Evolutionary conservation across 2,888 invertebrate species (phyloP).

Genomic region (Cheilosia pagana): DNA sequence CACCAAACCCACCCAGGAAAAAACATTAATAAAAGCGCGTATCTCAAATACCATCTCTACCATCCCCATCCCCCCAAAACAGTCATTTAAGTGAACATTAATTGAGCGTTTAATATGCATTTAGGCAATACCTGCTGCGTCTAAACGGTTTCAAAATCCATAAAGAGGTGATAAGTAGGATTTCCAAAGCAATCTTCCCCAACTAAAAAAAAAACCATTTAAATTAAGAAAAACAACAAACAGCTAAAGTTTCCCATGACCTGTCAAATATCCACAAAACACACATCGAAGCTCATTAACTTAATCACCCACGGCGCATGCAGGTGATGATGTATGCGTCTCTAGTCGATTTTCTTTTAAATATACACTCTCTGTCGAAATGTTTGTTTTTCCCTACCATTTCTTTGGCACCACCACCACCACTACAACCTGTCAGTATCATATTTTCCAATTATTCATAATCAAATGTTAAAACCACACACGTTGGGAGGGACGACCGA

Average conservation of each 20-base stretch:
- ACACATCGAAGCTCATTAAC: slow-evolving; percentile 54
- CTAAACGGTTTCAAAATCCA: slow-evolving; percentile 17
- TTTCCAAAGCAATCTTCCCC: slow-evolving; percentile 24
- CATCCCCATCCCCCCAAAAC: not conserved
- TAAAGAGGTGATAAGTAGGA: slow-evolving; percentile 52
- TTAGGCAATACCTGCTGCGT: slow-evolving; percentile 9
- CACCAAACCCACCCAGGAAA: too few relatives aligned
- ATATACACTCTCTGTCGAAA: slow-evolving; percentile 7
- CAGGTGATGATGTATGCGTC: slow-evolving; percentile 65
- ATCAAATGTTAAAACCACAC: slow-evolving; percentile 61
- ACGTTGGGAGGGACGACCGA: slow-evolving; percentile 54
- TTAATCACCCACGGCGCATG: slow-evolving; percentile 59
- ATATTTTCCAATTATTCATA: slow-evolving; percentile 71
- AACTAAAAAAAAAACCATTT: slow-evolving; percentile 22
- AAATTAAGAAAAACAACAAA: slow-evolving; percentile 24
- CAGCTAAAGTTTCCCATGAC: slow-evolving; percentile 27
- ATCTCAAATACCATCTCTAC: too few relatives aligned
- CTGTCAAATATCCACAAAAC: slow-evolving; percentile 12
- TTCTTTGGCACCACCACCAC: not conserved
- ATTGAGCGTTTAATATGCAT: slow-evolving; percentile 13
- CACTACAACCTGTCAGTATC: slow-evolving; percentile 58
- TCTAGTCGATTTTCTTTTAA: slow-evolving; percentile 13
- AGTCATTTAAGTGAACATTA: slow-evolving; percentile 1
- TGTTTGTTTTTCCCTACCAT: slow-evolving; percentile 17
- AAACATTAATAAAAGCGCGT: too few relatives aligned